Evolutionary conservation across 2,113 vertebrate species (phyloP).

Genomic region (Zosterops hypoxanthus): DNA sequence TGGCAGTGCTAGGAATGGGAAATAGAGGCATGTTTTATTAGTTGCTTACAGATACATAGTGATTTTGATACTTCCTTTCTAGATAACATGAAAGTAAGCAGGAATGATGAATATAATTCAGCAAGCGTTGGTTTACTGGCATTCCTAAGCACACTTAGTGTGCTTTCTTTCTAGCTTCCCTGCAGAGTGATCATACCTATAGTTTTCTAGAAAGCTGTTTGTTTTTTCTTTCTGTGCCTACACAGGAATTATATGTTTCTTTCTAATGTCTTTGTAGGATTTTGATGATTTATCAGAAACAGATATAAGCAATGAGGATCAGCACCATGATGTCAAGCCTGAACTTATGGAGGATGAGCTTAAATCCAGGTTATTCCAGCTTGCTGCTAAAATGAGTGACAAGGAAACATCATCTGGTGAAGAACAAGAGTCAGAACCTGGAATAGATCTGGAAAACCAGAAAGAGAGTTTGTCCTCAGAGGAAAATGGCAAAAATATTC

Average conservation of each 20-base stretch:
- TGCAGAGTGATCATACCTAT: not conserved
- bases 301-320: constrained; percentile 53
- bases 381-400: constrained; percentile 81
- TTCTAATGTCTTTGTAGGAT: constrained; percentile 53
- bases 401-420: constrained; percentile 87
- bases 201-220: not conserved
- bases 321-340: not conserved
- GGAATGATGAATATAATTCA: not conserved
- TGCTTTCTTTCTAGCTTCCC: not conserved
- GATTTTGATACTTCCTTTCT: not conserved
- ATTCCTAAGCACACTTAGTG: not conserved
- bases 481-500: constrained; percentile 65
- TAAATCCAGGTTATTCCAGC: constrained; percentile 77
- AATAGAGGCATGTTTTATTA: not conserved
- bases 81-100: not conserved
- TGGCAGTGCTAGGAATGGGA: not conserved
- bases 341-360: constrained; percentile 75
- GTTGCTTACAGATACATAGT: not conserved
- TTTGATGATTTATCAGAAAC: constrained; percentile 68
- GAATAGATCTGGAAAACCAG: constrained; percentile 64
- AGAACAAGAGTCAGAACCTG: constrained; percentile 72
- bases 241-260: not conserved
- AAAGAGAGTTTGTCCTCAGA: constrained; percentile 71
- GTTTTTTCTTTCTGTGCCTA: not conserved
- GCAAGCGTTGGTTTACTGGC: not conserved